These are phyloP conservation scores for Sepiola atlantica DNA, from an alignment of 2,888 invertebrate species.

Conservation along the genomic window DNA sequence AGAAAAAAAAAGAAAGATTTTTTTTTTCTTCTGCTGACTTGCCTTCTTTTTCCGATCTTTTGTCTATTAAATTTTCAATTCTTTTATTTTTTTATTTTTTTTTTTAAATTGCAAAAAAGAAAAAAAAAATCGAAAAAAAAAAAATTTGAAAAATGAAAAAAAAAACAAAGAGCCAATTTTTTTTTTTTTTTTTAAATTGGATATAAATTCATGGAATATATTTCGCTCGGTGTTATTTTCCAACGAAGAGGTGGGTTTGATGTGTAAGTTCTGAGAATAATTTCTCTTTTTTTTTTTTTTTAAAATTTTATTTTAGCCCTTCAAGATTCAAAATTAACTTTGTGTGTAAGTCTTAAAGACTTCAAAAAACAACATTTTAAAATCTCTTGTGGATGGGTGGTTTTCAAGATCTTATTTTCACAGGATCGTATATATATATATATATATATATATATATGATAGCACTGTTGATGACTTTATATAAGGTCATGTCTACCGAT, in stretches of 20 bases:
- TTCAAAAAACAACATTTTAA: no score
- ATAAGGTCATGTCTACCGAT: neutral
- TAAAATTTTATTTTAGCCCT: no score
- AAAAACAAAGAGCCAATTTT: no score
- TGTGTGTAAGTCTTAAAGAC: no score
- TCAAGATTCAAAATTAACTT: no score
- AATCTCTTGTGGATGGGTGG: no score
- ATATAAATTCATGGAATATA: neutral
- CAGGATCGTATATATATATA: neutral
- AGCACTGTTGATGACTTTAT: neutral
- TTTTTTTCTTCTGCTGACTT: neutral
- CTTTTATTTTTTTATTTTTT: neutral
- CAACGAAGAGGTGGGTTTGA: neutral
- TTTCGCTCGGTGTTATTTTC: neutral
- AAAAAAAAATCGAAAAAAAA: neutral
- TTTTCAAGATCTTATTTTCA: no score
- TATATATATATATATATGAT: neutral
- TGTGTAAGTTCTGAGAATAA: neutral
- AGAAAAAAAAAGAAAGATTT: no score
- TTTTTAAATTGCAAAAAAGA: neutral
- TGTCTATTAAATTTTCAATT: constrained; percentile 21
- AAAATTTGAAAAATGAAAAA: neutral
- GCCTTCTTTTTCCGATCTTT: neutral
- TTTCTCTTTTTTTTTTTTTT: neutral
- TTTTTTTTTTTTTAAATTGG: neutral